A percentile compares a stretch with the other conserved stretches of the same genome.
Evolutionary conservation across 2,888 invertebrate genomes (phyloP).

Genomic region (Synanthedon formicaeformis): DNA sequence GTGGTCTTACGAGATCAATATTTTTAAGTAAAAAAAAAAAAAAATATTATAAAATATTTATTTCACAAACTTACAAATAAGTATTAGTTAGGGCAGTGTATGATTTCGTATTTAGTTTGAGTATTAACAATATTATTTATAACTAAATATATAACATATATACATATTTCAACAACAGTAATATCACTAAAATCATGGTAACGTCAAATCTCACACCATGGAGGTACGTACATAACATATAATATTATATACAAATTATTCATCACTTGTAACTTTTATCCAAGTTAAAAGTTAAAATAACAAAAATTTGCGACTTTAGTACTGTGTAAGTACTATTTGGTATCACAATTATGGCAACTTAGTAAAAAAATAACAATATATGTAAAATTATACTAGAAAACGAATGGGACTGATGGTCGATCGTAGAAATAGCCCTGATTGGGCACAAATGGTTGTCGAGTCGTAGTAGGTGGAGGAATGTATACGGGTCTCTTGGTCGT

Average conservation of each 20-base stretch:
- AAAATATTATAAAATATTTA: slow-evolving; percentile 1
- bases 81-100: slow-evolving; percentile 62
- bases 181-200: slow-evolving; percentile 35
- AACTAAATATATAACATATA: slow-evolving; percentile 16
- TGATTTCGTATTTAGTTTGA: slow-evolving; percentile 43
- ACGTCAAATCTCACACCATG: slow-evolving; percentile 8
- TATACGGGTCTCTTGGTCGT: slow-evolving; percentile 5
- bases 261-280: slow-evolving; percentile 8
- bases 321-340: slow-evolving; percentile 33
- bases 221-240: no score
- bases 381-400: slow-evolving; percentile 32
- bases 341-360: slow-evolving; percentile 64
- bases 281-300: slow-evolving; percentile 9
- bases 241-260: neutral
- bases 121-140: slow-evolving; percentile 38
- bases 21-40: neutral
- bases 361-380: slow-evolving; percentile 9
- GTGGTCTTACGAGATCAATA: no score
- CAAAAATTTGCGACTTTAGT: slow-evolving; percentile 17
- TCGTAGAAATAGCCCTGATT: slow-evolving; percentile 61
- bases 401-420: slow-evolving; percentile 51
- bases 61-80: slow-evolving; percentile 32
- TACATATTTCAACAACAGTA: slow-evolving; percentile 2
- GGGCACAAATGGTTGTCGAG: slow-evolving; percentile 43
- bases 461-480: slow-evolving; percentile 28